phyloP scores from a whole-genome alignment of 2,888 invertebrate genomes.

The Tipula lateralis region DNA sequence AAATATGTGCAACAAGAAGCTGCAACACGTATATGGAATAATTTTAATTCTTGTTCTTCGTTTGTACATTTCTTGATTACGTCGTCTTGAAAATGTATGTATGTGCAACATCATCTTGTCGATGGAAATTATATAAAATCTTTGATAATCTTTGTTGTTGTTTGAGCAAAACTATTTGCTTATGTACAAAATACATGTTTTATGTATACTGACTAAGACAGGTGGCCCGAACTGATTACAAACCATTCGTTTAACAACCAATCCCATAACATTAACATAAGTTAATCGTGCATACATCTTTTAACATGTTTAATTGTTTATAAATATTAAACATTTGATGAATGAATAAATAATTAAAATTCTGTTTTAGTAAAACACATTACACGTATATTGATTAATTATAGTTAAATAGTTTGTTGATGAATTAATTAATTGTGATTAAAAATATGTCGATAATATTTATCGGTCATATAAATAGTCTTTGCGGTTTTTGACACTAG shows the following conservation, averaged over 20 bases:
- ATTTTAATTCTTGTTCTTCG: not conserved
- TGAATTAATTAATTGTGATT: not conserved
- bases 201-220: not conserved
- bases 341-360: not conserved
- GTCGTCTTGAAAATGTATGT: not conserved
- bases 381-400: not conserved
- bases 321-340: not conserved
- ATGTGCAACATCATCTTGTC: no score
- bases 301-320: not conserved
- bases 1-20: not conserved
- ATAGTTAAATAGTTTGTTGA: not conserved
- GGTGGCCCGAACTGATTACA: not conserved
- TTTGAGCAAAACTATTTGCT: no score
- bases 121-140: no score
- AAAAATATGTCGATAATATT: not conserved
- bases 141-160: no score
- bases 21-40: not conserved
- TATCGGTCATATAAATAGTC: no score
- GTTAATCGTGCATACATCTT: not conserved
- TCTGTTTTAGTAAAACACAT: not conserved
- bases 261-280: not conserved
- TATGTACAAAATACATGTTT: no score
- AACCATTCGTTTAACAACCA: not conserved
- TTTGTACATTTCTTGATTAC: not conserved
- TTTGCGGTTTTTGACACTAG: no score